A percentile compares a stretch with the other conserved stretches of the same genome.
Conservation (phyloP, 2,888 invertebrate species). For the Trichogramma evanescens region DNA sequence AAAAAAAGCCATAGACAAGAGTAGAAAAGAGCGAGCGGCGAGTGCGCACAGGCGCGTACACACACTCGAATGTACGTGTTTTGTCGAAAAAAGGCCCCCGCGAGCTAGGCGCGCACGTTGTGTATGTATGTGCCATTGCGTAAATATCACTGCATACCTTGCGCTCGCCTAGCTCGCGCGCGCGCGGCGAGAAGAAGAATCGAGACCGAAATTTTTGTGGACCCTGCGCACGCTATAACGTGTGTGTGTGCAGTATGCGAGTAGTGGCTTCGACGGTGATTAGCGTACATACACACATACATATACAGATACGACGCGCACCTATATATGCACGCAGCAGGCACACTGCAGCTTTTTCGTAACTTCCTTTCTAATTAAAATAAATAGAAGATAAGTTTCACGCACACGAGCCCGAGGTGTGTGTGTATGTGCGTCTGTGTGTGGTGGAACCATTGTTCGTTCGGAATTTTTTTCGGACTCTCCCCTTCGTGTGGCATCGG, state of each 20-base stretch:
- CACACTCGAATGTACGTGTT: not conserved
- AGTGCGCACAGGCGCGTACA: not conserved
- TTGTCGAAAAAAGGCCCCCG: not conserved
- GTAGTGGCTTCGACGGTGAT: slow-evolving; percentile 3
- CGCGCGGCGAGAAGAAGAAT: not conserved
- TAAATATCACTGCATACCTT: too few species aligned
- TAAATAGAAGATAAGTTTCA: slow-evolving; percentile 38
- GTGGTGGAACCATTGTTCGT: slow-evolving; percentile 31
- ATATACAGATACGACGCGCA: too few species aligned
- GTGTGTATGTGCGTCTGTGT: slow-evolving; percentile 2
- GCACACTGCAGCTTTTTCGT: slow-evolving; percentile 32
- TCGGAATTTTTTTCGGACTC: slow-evolving; percentile 24
- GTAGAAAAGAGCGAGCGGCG: not conserved
- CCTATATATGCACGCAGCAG: too few species aligned
- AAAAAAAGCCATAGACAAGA: slow-evolving; percentile 8
- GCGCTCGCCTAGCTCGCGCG: not conserved
- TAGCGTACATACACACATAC: not conserved
- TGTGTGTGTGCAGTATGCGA: not conserved
- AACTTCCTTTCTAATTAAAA: slow-evolving; percentile 44
- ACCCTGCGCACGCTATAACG: slow-evolving; percentile 5
- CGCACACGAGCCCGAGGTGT: slow-evolving; percentile 23
- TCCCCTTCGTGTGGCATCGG: slow-evolving; percentile 22
- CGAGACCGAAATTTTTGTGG: slow-evolving; percentile 21
- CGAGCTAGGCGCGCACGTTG: not conserved
- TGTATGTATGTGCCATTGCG: too few species aligned